phyloP scores from a whole-genome alignment of 2,797 vertebrate species.

The Gymnoscopelus braueri region DNA sequence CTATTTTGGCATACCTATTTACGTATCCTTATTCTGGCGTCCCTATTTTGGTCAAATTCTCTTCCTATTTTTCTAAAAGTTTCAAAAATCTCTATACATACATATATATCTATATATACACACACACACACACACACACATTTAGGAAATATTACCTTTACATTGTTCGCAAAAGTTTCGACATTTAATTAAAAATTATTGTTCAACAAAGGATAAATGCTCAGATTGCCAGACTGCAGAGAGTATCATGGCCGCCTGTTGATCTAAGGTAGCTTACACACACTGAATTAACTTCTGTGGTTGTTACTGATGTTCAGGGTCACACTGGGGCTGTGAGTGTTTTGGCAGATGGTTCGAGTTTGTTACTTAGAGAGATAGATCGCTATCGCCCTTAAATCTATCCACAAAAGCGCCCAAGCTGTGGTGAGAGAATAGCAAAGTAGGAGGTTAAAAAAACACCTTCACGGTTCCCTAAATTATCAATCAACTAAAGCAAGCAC shows the following conservation, averaged over 20 bases:
- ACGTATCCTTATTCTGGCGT: too few species aligned
- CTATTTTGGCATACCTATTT: too few species aligned
- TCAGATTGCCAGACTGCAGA: not conserved
- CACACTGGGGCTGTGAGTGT: conserved; percentile 68
- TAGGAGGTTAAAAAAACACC: conserved; percentile 42
- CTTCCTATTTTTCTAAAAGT: not conserved
- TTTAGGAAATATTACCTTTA: too few species aligned
- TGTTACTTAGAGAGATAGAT: conserved; percentile 70
- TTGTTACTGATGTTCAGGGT: conserved; percentile 62
- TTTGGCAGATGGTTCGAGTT: conserved; percentile 82
- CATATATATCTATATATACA: not conserved
- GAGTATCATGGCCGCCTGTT: conserved; percentile 21
- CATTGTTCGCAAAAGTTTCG: too few species aligned
- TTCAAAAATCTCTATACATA: not conserved
- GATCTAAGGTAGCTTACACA: conserved; percentile 50
- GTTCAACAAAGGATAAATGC: not conserved
- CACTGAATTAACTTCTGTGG: conserved; percentile 52
- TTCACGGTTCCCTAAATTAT: conserved; percentile 51
- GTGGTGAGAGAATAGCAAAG: conserved; percentile 43
- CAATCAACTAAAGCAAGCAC: conserved; percentile 43
- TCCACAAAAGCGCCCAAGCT: conserved; percentile 67
- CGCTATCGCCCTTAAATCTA: conserved; percentile 67
- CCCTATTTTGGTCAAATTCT: too few species aligned
- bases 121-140: too few species aligned
- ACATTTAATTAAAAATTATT: not conserved